Conservation (phyloP, 2,113 vertebrate species). For the Bambusicola thoracicus region DNA sequence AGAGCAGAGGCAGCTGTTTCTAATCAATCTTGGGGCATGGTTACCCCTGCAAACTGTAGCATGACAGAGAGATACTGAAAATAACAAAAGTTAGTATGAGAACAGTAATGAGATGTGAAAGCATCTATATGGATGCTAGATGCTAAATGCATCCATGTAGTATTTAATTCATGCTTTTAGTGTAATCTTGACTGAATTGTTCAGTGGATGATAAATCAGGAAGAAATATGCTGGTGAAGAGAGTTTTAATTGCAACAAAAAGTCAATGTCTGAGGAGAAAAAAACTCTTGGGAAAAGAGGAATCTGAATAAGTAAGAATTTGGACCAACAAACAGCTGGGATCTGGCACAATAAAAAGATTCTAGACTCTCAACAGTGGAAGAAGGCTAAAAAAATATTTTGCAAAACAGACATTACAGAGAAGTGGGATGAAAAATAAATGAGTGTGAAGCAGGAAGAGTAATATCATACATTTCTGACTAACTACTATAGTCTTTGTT, state of each 20-base stretch:
- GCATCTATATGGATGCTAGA: background rate
- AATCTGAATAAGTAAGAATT: background rate
- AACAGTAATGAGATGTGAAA: background rate
- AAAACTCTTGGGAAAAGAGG: background rate
- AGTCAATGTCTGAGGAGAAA: background rate
- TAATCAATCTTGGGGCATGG: slow-evolving; percentile 21
- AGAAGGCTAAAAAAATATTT: background rate
- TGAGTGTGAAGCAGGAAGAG: background rate
- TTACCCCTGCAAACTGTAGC: background rate
- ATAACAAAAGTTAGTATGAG: background rate
- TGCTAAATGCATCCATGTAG: background rate
- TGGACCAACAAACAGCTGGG: background rate
- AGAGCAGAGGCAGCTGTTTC: background rate
- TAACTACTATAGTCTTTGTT: background rate
- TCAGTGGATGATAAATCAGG: slow-evolving; percentile 24
- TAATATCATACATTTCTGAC: background rate
- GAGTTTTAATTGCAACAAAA: background rate
- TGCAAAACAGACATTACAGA: background rate
- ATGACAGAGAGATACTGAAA: slow-evolving; percentile 6
- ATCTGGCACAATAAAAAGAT: background rate
- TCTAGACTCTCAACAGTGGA: background rate
- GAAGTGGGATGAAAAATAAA: background rate
- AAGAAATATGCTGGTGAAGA: background rate
- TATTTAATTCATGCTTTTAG: slow-evolving; percentile 5
- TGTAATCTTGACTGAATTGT: slow-evolving; percentile 7